Evolutionary conservation across 1,140 invertebrate genomes (phyloP), one percentile per base, ranked within the genome.

Genomic region (Monochamus saltuarius): DNA sequence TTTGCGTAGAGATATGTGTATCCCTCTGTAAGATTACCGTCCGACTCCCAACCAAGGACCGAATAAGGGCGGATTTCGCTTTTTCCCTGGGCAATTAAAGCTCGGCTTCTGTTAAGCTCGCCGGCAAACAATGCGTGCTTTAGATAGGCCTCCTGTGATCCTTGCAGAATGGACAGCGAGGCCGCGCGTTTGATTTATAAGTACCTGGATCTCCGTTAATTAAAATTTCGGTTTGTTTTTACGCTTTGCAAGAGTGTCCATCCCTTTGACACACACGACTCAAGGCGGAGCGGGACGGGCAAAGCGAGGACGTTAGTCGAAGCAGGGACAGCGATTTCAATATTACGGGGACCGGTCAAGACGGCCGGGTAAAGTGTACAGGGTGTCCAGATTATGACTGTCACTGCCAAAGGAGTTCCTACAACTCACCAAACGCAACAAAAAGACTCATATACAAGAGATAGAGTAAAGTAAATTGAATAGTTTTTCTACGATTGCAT

Each of bases 1-100:
- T 75, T 75, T 75, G 68, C 70, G 69, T 71, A 62, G 61, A 68
- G 62, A 70, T 66, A 70, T 66, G 64, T 68, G 62, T 55, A 65
- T 69, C 65, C 51, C 51, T 62, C 61, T 67, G 60, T 63, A 61
- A 65, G 59, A 63, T 62, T 64, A 63, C 13, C 45, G 57, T 65
- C 56, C 37, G 53, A 13, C 45, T 40, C 53, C 46, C 46, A 56
- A 53, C 16, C 43, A 59, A 51, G 40, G 47, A 52, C 29, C 40
- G 22, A 55, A 67, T 67, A 69, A 53, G 56, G 66, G 37, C 45
- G 59, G 29, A 49, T 53, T 52, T 67, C 53, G 56, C 63, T 37
- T 53, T 56, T 51, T 56, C 56, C 47, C 47, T 54, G 16, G 46
- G 65, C 68, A 67, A 69, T 69, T 69, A 69, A 67, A 64, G 62